A percentile compares a stretch with the other conserved stretches of the same genome.
Conservation (phyloP, 2,888 invertebrate genomes). For the Frankliniella intonsa region DNA sequence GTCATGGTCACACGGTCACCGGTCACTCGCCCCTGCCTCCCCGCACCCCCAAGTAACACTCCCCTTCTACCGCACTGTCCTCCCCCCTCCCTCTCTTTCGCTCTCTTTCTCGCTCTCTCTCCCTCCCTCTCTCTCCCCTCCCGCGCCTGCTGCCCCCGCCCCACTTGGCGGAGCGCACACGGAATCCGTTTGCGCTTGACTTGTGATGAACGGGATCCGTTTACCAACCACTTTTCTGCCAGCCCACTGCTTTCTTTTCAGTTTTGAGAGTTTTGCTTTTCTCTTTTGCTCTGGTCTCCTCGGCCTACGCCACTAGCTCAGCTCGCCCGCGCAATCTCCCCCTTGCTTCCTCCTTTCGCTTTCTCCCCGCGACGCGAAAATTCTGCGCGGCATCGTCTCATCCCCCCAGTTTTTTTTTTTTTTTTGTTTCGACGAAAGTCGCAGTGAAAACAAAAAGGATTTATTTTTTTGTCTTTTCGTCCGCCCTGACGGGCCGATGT, state of each 20-base stretch:
- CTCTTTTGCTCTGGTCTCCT: not conserved
- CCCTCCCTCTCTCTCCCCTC: not conserved
- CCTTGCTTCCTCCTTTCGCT: not conserved
- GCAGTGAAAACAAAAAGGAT: too few species aligned
- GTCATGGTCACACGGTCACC: too few species aligned
- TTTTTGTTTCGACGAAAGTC: too few species aligned
- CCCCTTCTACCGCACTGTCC: too few species aligned
- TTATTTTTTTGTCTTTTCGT: too few species aligned
- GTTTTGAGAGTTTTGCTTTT: conserved; percentile 16
- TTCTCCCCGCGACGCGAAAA: not conserved
- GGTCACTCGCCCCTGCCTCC: too few species aligned
- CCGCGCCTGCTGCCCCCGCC: not conserved
- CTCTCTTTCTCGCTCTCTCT: not conserved
- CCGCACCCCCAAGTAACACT: too few species aligned
- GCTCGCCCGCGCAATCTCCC: not conserved
- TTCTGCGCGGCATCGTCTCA: too few species aligned
- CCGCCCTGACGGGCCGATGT: too few species aligned
- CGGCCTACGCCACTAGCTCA: not conserved
- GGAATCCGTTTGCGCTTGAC: conserved; percentile 9
- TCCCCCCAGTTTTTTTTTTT: too few species aligned
- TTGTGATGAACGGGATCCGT: conserved; percentile 24
- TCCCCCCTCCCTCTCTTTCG: not conserved
- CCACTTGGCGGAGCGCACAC: too few species aligned
- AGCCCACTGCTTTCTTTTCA: conserved; percentile 15
- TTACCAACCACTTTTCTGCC: conserved; percentile 7